A percentile compares a stretch with the other conserved stretches of the same genome.
These are phyloP conservation scores for Eulemur mongoz DNA, from an alignment of 2,797 vertebrate genomes.

Conservation along the genomic window DNA sequence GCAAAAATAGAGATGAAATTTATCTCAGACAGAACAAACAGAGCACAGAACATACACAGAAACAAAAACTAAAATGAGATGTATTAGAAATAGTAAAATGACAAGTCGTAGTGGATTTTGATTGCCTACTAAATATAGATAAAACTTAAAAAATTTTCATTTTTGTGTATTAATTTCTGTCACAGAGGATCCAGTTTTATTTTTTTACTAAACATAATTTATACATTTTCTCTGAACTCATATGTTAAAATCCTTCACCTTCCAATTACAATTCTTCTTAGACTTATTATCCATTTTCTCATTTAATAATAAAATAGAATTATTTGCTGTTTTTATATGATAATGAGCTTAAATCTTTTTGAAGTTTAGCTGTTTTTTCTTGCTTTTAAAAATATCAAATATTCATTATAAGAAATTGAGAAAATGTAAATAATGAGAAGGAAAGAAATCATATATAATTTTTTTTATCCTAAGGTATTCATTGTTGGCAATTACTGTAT, in stretches of 20 bases:
- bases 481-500: background rate
- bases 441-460: background rate
- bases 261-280: background rate
- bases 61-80: background rate
- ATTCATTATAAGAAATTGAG: background rate
- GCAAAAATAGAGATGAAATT: background rate
- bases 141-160: background rate
- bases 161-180: background rate
- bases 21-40: background rate
- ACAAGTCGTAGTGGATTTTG: background rate
- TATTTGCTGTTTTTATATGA: background rate
- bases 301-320: background rate
- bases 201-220: background rate
- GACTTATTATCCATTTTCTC: background rate
- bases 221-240: background rate
- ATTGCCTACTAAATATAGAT: background rate
- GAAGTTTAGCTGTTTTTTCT: background rate
- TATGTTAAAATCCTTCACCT: background rate
- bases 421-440: background rate
- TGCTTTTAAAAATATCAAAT: background rate
- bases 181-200: background rate
- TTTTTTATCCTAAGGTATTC: background rate
- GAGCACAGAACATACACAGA: background rate
- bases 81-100: background rate
- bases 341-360: background rate